Evolutionary conservation across 2,113 vertebrate species (phyloP), one percentile per base, ranked within the genome.

Genomic region (Pomatostomus ruficeps): DNA sequence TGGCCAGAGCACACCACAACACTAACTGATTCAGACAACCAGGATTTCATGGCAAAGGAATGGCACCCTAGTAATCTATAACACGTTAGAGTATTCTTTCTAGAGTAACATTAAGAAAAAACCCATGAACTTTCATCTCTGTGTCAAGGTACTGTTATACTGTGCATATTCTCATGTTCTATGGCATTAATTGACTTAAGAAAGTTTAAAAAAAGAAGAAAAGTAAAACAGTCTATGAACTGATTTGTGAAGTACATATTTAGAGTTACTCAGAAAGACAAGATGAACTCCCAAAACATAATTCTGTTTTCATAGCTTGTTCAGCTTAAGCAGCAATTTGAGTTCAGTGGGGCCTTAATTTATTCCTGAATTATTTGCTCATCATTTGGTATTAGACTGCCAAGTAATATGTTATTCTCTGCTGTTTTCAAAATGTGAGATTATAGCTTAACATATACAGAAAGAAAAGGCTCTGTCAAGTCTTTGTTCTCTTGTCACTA

Each of bases 361-460:
- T 94, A 91, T 89, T 95, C 66, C 58, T 82, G 70, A 85, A 58
- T 83, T 94, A 42, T 95, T 94, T 93, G 71, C 55, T 95, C 51
- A 85, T 92, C 46, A 85, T 85, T 85, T 91, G 66, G 14, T 89
- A 94, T 79, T 93, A 83, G 22, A 83, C 66, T 89, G 74, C 67
- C 67, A 79, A 73, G 49, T 54, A 70, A 76, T 68, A 45, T 0
- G 5, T 63, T 91, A 82, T 70, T 71, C 61, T 89, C 49, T 76
- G 13, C 38, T 73, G 26, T 70, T 93, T 76, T 82, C 24, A 66
- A 91, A 82, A 73, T 54, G 9, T 49, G 45, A 92, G 46, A 66
- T 70, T 89, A 43, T 74, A 83, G 66, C 29, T 95, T 62, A 82
- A 23, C 76, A 74, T 49, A 36, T 38, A 35, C 35, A 49, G 70